Evolutionary conservation across 92 coral and sea anemone species (phyloP), one percentile per base, ranked within the genome.

Genomic region (Palythoa grandis): DNA sequence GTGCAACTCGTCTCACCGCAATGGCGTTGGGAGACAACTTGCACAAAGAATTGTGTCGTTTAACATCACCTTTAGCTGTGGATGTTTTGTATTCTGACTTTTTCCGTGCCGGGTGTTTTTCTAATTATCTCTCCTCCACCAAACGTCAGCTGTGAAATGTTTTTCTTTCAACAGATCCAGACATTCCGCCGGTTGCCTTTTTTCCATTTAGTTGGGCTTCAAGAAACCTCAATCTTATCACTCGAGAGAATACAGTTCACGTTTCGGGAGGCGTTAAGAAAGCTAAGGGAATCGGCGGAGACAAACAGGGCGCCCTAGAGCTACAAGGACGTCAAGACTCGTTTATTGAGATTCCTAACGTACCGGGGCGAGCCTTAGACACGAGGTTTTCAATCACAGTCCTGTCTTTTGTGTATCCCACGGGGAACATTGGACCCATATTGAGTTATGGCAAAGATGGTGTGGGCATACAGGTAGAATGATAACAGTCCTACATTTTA

Each of bases 351-450:
- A 92, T 94, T 52, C 89, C 89, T 7, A 94, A 94, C 88, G 68
- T 9, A 40, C 66, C 78, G 19, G 91, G 88, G 35, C 77, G 86
- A 11, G 53, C 53, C 23, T 82, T 94, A 63, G 98, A 94, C 82
- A 88, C 95, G 19, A 84, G 86, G 39, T 86, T 56, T 13, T 92
- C 95, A n/a, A 90, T 94, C 76, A 90, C 98, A 1, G 74, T 94
- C 39, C 60, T 91, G 50, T 47, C 91, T 67, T 83, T 65, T 74
- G 93, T 94, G 82, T 90, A 65, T 82, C 98, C 98, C 14, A 61
- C 77, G 90, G 93, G 91, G 58, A 73, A 75, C 43, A 90, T 91
- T 10, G 98, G 98, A 4, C 91, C 95, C 11, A 90, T 94, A n/a
- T 52, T 94, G 16, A 83, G 92, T 88, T 94, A 88, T 76, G 89